phyloP scores from a whole-genome alignment of 1,140 invertebrate species.

The Lucilia sericata region DNA sequence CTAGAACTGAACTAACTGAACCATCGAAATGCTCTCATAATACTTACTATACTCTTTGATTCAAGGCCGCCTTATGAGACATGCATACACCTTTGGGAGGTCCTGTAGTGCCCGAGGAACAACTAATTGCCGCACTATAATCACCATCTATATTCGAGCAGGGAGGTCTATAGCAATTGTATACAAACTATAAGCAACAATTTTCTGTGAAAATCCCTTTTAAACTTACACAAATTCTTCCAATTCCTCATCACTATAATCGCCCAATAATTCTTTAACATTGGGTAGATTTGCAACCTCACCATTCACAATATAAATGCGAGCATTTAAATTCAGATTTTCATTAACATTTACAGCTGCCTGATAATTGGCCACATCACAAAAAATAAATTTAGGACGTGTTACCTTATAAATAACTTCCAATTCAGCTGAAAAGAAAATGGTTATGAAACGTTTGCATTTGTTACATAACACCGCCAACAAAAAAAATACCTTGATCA shows the following conservation, averaged over 20 bases:
- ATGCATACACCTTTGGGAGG: conserved; percentile 81
- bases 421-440: conserved; percentile 52
- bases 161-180: conserved; percentile 50
- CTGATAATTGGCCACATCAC: conserved; percentile 58
- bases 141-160: conserved; percentile 56
- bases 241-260: not conserved
- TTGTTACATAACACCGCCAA: not conserved
- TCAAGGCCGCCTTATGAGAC: conserved; percentile 70
- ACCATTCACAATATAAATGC: conserved; percentile 57
- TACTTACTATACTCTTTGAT: conserved; percentile 59
- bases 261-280: conserved; percentile 49
- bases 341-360: conserved; percentile 51
- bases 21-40: no score
- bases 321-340: conserved; percentile 51
- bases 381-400: conserved; percentile 61
- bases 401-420: conserved; percentile 61
- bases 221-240: not conserved
- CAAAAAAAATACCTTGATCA: conserved; percentile 50
- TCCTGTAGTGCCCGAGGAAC: conserved; percentile 80
- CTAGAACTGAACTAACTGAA: no score
- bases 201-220: not conserved
- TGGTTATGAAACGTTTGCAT: not conserved
- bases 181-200: not conserved
- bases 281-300: conserved; percentile 56
- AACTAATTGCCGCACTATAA: conserved; percentile 63